Evolutionary conservation across 2,797 vertebrate species (phyloP).

Genomic region (Pteronotus mesoamericanus): DNA sequence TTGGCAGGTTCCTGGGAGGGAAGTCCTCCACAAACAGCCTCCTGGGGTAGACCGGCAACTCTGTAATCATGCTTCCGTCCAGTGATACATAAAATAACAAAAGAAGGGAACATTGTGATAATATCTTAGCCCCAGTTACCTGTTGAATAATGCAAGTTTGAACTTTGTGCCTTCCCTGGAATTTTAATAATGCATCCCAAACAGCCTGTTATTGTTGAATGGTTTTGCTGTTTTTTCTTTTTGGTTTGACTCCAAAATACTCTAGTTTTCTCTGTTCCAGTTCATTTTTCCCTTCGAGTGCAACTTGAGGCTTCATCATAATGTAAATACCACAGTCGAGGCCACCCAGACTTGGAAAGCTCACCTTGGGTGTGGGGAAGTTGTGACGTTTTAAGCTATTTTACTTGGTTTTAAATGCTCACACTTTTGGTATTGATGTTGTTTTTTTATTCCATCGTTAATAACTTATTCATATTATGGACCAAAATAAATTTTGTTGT

Average conservation of each 20-base stretch:
- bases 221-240: background rate
- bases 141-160: background rate
- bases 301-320: background rate
- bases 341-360: background rate
- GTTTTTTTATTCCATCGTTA: background rate
- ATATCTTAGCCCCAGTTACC: background rate
- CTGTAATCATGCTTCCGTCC: no score
- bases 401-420: background rate
- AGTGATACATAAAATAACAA: background rate
- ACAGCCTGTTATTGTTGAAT: background rate
- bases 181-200: background rate
- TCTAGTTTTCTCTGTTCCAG: background rate
- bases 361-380: background rate
- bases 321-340: background rate
- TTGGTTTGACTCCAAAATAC: background rate
- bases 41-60: background rate
- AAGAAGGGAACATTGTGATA: background rate
- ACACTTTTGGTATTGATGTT: background rate
- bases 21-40: no score
- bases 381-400: background rate
- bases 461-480: background rate
- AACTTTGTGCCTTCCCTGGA: background rate
- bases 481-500: background rate
- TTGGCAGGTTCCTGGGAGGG: accelerated
- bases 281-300: background rate